Evolutionary conservation across 2,113 vertebrate genomes (phyloP).

Genomic region (Rhinolophus ferrumequinum): DNA sequence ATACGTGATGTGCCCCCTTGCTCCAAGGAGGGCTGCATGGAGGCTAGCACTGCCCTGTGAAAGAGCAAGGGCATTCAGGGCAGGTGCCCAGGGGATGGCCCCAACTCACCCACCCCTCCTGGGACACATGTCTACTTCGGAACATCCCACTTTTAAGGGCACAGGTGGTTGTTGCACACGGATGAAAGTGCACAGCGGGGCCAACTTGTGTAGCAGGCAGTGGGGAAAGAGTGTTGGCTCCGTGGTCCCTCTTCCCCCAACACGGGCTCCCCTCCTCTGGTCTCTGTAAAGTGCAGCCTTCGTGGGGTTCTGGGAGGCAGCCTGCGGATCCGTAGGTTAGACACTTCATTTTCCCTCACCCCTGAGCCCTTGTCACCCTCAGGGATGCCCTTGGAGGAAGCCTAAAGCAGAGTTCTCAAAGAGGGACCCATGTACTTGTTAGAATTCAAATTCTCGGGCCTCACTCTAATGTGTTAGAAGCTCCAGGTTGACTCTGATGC

Average conservation of each 20-base stretch:
- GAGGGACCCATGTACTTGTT: neutral
- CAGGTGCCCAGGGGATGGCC: neutral
- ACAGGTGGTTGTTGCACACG: neutral
- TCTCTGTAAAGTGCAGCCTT: neutral
- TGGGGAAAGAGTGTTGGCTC: too few relatives aligned
- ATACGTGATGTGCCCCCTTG: rapidly evolving
- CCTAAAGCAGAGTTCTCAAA: neutral
- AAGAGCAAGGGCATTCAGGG: neutral
- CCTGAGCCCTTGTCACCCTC: neutral
- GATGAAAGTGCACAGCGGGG: neutral
- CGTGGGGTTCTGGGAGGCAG: neutral
- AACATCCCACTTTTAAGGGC: neutral
- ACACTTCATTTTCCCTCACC: neutral
- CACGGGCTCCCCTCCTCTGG: too few relatives aligned
- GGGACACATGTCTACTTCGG: neutral
- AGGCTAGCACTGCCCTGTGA: neutral
- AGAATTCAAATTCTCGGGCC: neutral
- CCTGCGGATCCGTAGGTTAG: neutral
- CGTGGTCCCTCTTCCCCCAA: neutral
- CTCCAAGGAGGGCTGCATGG: neutral
- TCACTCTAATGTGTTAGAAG: neutral
- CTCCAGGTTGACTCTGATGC: neutral
- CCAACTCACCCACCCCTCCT: neutral
- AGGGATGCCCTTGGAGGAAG: too few relatives aligned
- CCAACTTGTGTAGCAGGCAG: neutral